These are phyloP conservation scores for Sinonovacula constricta DNA, from an alignment of 1,140 invertebrate species.

Conservation along the genomic window DNA sequence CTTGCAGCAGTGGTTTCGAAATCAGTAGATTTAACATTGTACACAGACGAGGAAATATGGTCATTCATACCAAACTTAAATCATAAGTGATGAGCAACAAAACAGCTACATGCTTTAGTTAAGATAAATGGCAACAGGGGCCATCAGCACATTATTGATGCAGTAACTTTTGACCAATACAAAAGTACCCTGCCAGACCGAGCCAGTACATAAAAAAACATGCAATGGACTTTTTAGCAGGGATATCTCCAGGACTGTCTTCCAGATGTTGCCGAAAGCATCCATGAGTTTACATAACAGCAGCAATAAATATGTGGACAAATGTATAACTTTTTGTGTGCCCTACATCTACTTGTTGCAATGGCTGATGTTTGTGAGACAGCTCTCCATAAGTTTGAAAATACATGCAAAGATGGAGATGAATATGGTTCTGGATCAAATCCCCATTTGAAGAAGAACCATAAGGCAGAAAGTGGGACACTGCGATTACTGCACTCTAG, in stretches of 20 bases:
- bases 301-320: no score
- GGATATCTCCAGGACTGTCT: slow-evolving; percentile 25
- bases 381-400: slow-evolving; percentile 18
- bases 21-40: slow-evolving; percentile 25
- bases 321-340: slow-evolving; percentile 50
- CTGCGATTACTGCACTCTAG: slow-evolving; percentile 38
- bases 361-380: slow-evolving; percentile 45
- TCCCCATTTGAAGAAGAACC: not conserved
- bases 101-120: slow-evolving; percentile 47
- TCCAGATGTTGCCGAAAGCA: slow-evolving; percentile 11
- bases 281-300: not conserved
- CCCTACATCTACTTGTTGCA: slow-evolving; percentile 28
- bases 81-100: slow-evolving; percentile 28
- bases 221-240: slow-evolving; percentile 38
- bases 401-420: slow-evolving; percentile 2
- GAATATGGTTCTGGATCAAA: slow-evolving; percentile 8
- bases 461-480: slow-evolving; percentile 38
- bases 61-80: slow-evolving; percentile 36
- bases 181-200: slow-evolving; percentile 42
- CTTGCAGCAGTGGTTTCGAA: slow-evolving; percentile 2
- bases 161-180: slow-evolving; percentile 29
- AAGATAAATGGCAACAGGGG: slow-evolving; percentile 43
- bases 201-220: slow-evolving; percentile 42
- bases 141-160: not conserved
- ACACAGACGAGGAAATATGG: slow-evolving; percentile 50